Percentiles rank a stretch among this genome's conserved stretches.
These are phyloP conservation scores for Ganaspis sp. DNA, from an alignment of 1,140 invertebrate species.

Conservation along the genomic window DNA sequence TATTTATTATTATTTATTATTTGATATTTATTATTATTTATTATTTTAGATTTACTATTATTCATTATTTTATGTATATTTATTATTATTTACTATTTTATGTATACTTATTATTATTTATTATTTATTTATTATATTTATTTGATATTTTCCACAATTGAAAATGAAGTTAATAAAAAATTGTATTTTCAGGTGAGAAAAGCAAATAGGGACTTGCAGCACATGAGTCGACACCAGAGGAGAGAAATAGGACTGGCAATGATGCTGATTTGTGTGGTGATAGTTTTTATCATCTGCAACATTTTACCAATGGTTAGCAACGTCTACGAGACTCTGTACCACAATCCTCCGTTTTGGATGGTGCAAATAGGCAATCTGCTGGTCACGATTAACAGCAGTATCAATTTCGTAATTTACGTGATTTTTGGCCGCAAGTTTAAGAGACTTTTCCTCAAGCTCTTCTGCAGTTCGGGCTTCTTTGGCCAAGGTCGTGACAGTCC, in stretches of 20 bases:
- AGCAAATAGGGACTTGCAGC: slow-evolving; percentile 88
- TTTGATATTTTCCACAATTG: not conserved
- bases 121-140: too few relatives aligned
- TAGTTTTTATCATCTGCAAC: slow-evolving; percentile 97
- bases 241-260: slow-evolving; percentile 93
- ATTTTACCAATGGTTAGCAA: slow-evolving; percentile 93
- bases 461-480: slow-evolving; percentile 82
- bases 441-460: slow-evolving; percentile 90
- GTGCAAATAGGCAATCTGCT: slow-evolving; percentile 93
- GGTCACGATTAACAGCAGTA: slow-evolving; percentile 96
- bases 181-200: slow-evolving; percentile 82
- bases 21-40: too few relatives aligned
- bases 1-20: too few relatives aligned
- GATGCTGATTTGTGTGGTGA: slow-evolving; percentile 95
- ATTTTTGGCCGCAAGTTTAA: slow-evolving; percentile 98
- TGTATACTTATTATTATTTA: too few relatives aligned
- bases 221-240: slow-evolving; percentile 86
- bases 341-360: slow-evolving; percentile 76
- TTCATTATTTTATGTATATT: too few relatives aligned
- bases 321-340: slow-evolving; percentile 87
- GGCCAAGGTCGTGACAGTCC: slow-evolving; percentile 81
- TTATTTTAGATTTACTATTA: too few relatives aligned
- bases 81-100: too few relatives aligned
- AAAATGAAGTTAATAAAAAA: not conserved
- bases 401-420: slow-evolving; percentile 98